Percentiles rank a stretch among this genome's conserved stretches.
Conservation (phyloP, 1,140 invertebrate genomes). For the Euura saliciscinereae region DNA sequence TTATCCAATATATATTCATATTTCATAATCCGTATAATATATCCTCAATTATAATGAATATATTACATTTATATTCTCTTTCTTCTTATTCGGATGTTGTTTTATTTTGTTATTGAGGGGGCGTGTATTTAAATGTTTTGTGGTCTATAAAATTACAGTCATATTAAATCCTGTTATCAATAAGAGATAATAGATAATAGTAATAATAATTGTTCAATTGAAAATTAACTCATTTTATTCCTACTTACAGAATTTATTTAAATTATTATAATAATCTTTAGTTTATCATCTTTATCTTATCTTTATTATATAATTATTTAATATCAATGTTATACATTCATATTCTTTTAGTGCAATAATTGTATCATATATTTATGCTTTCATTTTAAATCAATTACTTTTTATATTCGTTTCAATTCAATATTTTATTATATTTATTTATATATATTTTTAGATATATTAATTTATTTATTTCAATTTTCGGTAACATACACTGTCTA, state of each 20-base stretch:
- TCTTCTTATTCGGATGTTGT: not conserved
- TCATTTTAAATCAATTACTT: not conserved
- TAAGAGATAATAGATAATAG: too few relatives aligned
- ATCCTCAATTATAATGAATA: not conserved
- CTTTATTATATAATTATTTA: not conserved
- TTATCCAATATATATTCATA: too few relatives aligned
- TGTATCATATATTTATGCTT: not conserved
- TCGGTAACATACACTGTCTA: not conserved
- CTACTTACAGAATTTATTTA: too few relatives aligned
- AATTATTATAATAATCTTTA: too few relatives aligned
- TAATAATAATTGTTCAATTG: too few relatives aligned
- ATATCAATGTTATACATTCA: not conserved
- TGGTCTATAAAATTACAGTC: not conserved
- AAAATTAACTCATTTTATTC: too few relatives aligned
- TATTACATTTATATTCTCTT: not conserved
- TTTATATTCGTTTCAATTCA: not conserved
- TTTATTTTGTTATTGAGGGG: not conserved
- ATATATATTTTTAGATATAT: not conserved
- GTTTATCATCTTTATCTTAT: too few relatives aligned
- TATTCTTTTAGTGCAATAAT: not conserved
- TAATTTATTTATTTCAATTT: slow-evolving; percentile 3
- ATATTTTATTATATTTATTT: not conserved
- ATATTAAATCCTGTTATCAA: not conserved
- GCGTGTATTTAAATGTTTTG: not conserved
- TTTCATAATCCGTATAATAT: not conserved